Conservation (phyloP, 2,888 invertebrate genomes). For the Beris morrisii region DNA sequence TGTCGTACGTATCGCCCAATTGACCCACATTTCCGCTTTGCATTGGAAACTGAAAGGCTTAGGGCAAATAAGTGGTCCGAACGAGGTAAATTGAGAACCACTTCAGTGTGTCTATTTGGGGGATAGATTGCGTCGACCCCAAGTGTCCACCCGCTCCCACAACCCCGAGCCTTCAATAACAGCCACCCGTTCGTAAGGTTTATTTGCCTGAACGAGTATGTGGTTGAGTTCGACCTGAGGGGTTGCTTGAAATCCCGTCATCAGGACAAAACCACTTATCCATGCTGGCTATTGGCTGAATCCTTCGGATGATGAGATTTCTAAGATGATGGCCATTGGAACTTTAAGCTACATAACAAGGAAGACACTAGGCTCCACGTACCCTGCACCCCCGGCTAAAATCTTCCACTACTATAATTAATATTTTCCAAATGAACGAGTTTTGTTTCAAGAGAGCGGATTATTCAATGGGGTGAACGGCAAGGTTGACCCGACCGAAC, state of each 20-base stretch:
- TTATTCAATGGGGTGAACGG: background rate
- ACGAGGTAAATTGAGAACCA: constrained; percentile 30
- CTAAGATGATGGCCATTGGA: constrained; percentile 1
- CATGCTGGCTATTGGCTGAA: background rate
- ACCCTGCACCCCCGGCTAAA: too few species aligned
- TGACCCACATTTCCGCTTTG: constrained; percentile 27
- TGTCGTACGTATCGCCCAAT: background rate
- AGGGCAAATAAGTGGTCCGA: constrained; percentile 28
- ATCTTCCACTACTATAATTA: constrained; percentile 13
- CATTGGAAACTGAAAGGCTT: constrained; percentile 30
- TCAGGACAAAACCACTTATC: constrained; percentile 6
- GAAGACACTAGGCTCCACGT: background rate
- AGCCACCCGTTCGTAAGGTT: too few species aligned
- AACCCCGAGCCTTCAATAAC: too few species aligned
- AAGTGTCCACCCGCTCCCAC: too few species aligned
- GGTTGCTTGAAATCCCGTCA: constrained; percentile 9
- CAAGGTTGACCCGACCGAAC: background rate
- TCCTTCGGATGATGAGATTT: constrained; percentile 12
- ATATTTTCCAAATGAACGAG: constrained; percentile 19
- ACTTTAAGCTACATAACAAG: background rate
- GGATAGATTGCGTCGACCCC: background rate
- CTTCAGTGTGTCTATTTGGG: constrained; percentile 21
- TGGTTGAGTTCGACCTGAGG: background rate
- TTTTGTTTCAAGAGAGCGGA: background rate
- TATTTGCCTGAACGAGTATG: too few species aligned